A percentile compares a stretch with the other conserved stretches of the same genome.
phyloP scores from a whole-genome alignment of 2,113 vertebrate species.

The Grammomys surdaster region DNA sequence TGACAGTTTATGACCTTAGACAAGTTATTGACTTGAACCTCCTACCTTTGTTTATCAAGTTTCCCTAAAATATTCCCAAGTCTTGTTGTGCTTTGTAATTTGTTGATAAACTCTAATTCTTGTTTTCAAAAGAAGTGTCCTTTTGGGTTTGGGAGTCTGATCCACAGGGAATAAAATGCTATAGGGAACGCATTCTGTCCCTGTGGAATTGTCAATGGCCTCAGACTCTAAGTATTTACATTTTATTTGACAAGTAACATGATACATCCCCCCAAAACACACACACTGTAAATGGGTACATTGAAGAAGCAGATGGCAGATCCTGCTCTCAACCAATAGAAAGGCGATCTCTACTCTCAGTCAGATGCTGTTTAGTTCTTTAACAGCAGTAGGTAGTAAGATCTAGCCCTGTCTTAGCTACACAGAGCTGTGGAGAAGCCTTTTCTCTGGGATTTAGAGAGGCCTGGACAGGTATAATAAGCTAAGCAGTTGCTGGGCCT shows the following conservation, averaged over 20 bases:
- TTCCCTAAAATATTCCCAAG: slow-evolving; percentile 49
- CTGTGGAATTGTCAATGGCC: slow-evolving; percentile 32
- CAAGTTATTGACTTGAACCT: slow-evolving; percentile 21
- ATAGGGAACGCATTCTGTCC: slow-evolving; percentile 49
- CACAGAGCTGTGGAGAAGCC: background rate
- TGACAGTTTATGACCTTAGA: slow-evolving; percentile 28
- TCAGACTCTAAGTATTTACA: slow-evolving; percentile 50
- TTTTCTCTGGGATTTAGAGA: background rate
- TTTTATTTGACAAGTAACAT: background rate
- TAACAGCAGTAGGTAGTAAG: background rate
- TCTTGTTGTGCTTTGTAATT: slow-evolving; percentile 22
- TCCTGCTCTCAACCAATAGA: slow-evolving; percentile 62
- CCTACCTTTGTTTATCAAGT: slow-evolving; percentile 32
- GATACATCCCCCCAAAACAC: slow-evolving; percentile 18
- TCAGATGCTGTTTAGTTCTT: background rate
- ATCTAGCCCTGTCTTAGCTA: background rate
- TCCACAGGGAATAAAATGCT: background rate
- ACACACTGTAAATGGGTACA: slow-evolving; percentile 50
- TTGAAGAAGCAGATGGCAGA: background rate
- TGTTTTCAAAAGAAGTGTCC: slow-evolving; percentile 19
- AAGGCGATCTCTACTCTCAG: slow-evolving; percentile 44
- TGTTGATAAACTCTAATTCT: slow-evolving; percentile 41
- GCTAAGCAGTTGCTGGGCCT: background rate
- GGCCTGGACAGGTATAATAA: background rate
- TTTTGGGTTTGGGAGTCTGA: background rate